These are phyloP conservation scores for Rhagologus leucostigma DNA, from an alignment of 2,113 vertebrate species.

Conservation along the genomic window DNA sequence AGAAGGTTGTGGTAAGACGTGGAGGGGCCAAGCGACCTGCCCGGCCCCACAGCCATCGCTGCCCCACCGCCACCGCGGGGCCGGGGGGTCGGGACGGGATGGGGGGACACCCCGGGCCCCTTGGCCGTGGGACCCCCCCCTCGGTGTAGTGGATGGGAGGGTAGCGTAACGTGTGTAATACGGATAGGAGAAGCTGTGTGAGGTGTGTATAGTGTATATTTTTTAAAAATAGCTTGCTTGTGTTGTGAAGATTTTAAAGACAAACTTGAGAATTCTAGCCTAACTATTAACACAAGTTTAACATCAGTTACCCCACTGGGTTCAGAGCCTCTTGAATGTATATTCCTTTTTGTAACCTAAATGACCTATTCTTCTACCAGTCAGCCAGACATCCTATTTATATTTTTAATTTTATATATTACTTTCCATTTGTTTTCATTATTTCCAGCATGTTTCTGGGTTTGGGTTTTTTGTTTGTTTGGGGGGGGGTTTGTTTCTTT, in stretches of 20 bases:
- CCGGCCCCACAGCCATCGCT: slow-evolving; percentile 52
- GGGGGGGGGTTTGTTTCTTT: neutral
- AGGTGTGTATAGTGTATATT: slow-evolving; percentile 96
- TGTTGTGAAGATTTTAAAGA: slow-evolving; percentile 85
- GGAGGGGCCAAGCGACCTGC: slow-evolving; percentile 71
- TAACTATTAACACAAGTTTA: slow-evolving; percentile 81
- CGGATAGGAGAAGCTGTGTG: slow-evolving; percentile 76
- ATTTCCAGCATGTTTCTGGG: slow-evolving; percentile 70
- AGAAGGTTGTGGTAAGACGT: slow-evolving; percentile 65
- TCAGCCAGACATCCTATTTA: slow-evolving; percentile 76
- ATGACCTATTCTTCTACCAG: slow-evolving; percentile 75
- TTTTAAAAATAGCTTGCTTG: slow-evolving; percentile 83
- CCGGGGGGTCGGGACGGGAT: neutral
- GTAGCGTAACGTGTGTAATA: slow-evolving; percentile 64
- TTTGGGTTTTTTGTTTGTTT: neutral
- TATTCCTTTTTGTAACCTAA: slow-evolving; percentile 77
- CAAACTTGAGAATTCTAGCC: slow-evolving; percentile 84
- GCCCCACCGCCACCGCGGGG: slow-evolving; percentile 42
- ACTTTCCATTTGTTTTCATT: slow-evolving; percentile 66
- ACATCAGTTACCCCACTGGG: slow-evolving; percentile 78
- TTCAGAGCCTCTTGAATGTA: slow-evolving; percentile 83
- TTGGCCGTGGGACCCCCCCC: slow-evolving; percentile 26
- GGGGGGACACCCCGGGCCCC: neutral
- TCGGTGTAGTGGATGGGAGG: slow-evolving; percentile 61
- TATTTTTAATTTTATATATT: slow-evolving; percentile 76